Conservation (phyloP, 2,113 vertebrate species). For the Struthidea cinerea region DNA sequence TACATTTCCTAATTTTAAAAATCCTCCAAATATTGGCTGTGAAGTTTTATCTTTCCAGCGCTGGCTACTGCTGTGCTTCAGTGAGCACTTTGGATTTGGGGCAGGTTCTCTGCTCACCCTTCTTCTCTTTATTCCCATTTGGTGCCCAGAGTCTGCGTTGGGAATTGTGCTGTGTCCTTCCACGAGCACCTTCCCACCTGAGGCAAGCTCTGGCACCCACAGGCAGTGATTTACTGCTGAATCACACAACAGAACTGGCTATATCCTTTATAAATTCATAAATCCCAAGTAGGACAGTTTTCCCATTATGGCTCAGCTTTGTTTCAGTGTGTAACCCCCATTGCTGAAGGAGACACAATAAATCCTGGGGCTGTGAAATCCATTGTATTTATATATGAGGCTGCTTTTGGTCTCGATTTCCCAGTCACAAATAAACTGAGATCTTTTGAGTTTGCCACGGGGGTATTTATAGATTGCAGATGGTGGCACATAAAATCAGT, state of each 20-base stretch:
- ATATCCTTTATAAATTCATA: slow-evolving; percentile 45
- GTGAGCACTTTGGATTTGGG: background rate
- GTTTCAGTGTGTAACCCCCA: slow-evolving; percentile 14
- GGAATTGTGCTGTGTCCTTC: background rate
- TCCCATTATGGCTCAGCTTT: slow-evolving; percentile 35
- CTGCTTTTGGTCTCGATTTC: slow-evolving; percentile 37
- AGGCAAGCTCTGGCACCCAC: background rate
- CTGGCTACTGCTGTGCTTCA: background rate
- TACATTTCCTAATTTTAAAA: background rate
- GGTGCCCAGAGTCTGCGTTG: background rate
- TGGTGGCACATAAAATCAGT: slow-evolving; percentile 13
- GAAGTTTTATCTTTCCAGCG: background rate
- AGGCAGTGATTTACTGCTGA: slow-evolving; percentile 26
- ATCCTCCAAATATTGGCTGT: background rate
- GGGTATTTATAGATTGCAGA: slow-evolving; percentile 47
- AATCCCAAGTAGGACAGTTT: slow-evolving; percentile 23
- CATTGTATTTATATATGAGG: slow-evolving; percentile 18
- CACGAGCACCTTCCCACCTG: background rate
- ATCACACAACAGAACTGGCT: background rate
- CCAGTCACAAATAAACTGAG: slow-evolving; percentile 11
- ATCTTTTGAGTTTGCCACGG: background rate
- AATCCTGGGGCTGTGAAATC: slow-evolving; percentile 29
- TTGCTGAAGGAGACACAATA: slow-evolving; percentile 28
- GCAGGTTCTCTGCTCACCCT: background rate
- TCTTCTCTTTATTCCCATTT: background rate